Percentiles rank a stretch among this genome's conserved stretches.
Conservation (phyloP, 2,113 vertebrate species). For the Ornithorhynchus anatinus region DNA sequence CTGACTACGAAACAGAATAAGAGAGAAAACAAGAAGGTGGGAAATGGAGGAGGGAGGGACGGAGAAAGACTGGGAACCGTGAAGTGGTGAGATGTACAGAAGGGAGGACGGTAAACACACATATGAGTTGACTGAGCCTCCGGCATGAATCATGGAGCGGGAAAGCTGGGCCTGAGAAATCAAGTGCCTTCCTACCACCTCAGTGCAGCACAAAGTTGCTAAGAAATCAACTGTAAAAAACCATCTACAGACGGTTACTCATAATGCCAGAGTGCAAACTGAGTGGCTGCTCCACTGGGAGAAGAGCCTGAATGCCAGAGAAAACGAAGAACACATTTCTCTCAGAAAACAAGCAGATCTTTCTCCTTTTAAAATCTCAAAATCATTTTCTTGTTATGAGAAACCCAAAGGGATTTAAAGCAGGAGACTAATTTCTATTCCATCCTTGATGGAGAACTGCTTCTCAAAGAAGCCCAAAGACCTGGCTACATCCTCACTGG, state of each 20-base stretch:
- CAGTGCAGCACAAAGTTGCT: background rate
- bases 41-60: background rate
- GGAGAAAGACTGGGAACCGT: rapidly evolving
- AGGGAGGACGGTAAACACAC: background rate
- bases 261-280: conserved; percentile 7
- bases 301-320: background rate
- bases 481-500: background rate
- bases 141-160: background rate
- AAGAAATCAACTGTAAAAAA: background rate
- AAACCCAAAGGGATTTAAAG: no score
- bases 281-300: background rate
- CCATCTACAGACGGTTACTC: background rate
- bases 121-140: background rate
- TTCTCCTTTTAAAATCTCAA: conserved; percentile 4
- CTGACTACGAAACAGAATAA: background rate
- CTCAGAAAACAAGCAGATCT: conserved; percentile 14
- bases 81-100: rapidly evolving
- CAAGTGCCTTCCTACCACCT: background rate
- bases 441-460: background rate
- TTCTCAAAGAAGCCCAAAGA: background rate
- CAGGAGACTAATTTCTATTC: background rate
- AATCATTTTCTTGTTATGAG: background rate
- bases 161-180: background rate
- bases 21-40: background rate
- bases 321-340: background rate